Percentiles rank a stretch among this genome's conserved stretches.
Conservation (phyloP, 2,797 vertebrate genomes). For the Euthynnus affinis region DNA sequence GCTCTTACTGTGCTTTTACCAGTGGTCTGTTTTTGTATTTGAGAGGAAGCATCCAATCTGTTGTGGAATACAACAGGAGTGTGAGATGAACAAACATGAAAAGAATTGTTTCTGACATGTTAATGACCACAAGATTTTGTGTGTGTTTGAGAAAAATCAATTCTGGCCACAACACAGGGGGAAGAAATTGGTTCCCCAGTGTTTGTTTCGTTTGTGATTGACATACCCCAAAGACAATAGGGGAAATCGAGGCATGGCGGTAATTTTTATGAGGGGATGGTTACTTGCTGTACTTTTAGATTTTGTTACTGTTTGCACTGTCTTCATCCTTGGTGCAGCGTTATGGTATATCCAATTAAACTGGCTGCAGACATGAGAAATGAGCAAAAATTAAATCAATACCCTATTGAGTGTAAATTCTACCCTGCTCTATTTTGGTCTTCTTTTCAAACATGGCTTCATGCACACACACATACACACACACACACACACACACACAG, state of each 20-base stretch:
- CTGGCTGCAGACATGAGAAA: constrained; percentile 70
- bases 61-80: neutral
- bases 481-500: neutral
- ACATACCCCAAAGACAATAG: constrained; percentile 15
- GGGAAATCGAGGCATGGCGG: constrained; percentile 5
- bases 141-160: constrained; percentile 23
- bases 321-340: constrained; percentile 44
- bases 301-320: constrained; percentile 41
- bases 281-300: constrained; percentile 34
- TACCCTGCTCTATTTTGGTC: constrained; percentile 66
- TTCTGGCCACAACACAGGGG: neutral
- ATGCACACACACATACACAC: neutral
- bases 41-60: neutral
- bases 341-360: constrained; percentile 74
- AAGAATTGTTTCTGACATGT: constrained; percentile 18
- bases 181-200: constrained; percentile 18
- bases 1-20: neutral
- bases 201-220: constrained; percentile 22
- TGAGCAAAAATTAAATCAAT: constrained; percentile 74
- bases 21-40: constrained; percentile 24
- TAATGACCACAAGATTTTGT: constrained; percentile 26
- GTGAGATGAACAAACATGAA: constrained; percentile 19
- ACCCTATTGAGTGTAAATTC: constrained; percentile 67
- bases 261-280: constrained; percentile 7
- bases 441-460: constrained; percentile 40